Base-by-base conservation (phyloP, 2,113 vertebrate species). In the Vidua chalybeata region DNA sequence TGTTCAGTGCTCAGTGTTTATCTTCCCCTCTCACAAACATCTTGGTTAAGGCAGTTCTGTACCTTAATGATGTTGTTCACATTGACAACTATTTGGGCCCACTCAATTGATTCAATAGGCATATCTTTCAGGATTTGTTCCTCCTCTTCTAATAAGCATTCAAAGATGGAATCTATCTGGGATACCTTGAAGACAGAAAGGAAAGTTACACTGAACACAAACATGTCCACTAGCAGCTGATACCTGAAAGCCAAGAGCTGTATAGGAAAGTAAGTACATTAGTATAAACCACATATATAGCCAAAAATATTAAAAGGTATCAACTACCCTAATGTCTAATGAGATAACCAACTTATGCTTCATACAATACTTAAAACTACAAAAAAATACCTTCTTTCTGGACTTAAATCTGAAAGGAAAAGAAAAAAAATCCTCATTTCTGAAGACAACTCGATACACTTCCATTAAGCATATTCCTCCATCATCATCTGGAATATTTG, bases 51-150 rank as follows among this genome's bases (percentile, higher is more conserved):
- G 24, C 35, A 71, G 37, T n/a, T 87, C 41, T 61, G 16, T 98
- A 99, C 99, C 99, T 99, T 99, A 75, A 99, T 97, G 87, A 99
- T 97, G 74, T 39, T 98, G 97, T 99, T 99, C 96, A 99, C 98
- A 2, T 97, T 96, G 41, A 99, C 83, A 67, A 99, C 98, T 71
- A 98, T 98, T 33, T 99, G 98, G 4, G 98, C 98, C 99, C 99
- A 99, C 82, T 99, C 98, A 43, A 98, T 89, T 0, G 98, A 98
- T 45, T 98, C 98, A 3, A 98, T 66, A 0, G 97, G 92, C 17
- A 83, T 96, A 37, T 98, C 98, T 94, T 98, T 98, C 93, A 99
- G 97, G 71, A 98, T 97, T 61, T 98, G 98, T 67, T 99, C 99
- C 91, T 99, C 99, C 9, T 99, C 98, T 74, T 99, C 99, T 87